Percentiles rank a stretch among this genome's conserved stretches.
These are phyloP conservation scores for Anser brachyrhynchus DNA, from an alignment of 2,113 vertebrate genomes.

Conservation along the genomic window DNA sequence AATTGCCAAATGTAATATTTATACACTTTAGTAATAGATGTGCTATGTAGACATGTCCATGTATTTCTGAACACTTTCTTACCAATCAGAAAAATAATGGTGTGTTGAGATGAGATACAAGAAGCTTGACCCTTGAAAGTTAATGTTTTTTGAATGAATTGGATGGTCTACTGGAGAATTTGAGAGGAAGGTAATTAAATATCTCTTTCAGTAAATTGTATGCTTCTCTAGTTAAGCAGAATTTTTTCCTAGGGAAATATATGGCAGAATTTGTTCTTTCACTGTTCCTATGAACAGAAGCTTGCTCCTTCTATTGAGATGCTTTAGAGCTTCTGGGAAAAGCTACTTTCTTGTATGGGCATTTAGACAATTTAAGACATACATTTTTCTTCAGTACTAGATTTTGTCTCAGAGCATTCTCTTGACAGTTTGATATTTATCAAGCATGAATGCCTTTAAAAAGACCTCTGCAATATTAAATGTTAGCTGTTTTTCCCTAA, in stretches of 20 bases:
- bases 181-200: not conserved
- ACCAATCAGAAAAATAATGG: not conserved
- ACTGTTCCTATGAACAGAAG: not conserved
- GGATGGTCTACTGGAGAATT: not conserved
- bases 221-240: not conserved
- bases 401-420: not conserved
- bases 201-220: not conserved
- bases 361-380: not conserved
- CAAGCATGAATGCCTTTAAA: not conserved
- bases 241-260: not conserved
- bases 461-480: not conserved
- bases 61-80: not conserved
- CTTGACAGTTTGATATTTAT: not conserved
- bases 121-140: not conserved
- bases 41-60: not conserved
- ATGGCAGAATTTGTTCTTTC: not conserved
- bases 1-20: not conserved
- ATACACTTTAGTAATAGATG: not conserved
- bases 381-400: not conserved
- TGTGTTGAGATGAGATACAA: not conserved
- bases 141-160: conserved; percentile 44
- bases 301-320: not conserved
- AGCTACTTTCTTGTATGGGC: not conserved
- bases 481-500: not conserved
- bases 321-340: not conserved